Evolutionary conservation across 2,888 invertebrate species (phyloP).

Genomic region (Diogma glabrata): DNA sequence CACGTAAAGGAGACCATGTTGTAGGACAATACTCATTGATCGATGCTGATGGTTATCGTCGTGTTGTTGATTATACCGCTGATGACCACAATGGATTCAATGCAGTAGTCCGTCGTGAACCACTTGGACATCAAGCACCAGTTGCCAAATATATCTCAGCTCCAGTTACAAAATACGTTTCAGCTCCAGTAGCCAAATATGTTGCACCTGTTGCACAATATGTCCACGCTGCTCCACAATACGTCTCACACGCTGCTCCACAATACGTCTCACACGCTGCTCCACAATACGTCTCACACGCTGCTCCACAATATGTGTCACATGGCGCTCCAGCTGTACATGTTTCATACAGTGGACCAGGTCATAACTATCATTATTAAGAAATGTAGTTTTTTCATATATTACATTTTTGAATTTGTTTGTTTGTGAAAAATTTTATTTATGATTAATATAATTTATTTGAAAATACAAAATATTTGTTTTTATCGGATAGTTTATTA

Average conservation of each 20-base stretch:
- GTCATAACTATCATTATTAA: slow-evolving; percentile 3
- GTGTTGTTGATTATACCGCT: slow-evolving; percentile 41
- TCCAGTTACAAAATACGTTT: slow-evolving; percentile 17
- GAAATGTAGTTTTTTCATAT: too few relatives aligned
- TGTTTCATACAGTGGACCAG: slow-evolving; percentile 1
- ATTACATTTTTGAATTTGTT: too few relatives aligned
- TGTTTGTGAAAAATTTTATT: too few relatives aligned
- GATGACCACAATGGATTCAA: slow-evolving; percentile 43
- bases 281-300: not conserved
- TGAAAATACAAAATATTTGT: too few relatives aligned
- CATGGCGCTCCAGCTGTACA: not conserved
- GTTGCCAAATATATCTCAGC: not conserved
- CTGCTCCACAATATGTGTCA: not conserved
- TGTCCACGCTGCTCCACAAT: not conserved
- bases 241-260: not conserved
- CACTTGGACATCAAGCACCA: slow-evolving; percentile 24
- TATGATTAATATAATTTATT: too few relatives aligned
- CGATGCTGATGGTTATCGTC: slow-evolving; percentile 41
- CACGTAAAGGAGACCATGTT: slow-evolving; percentile 40
- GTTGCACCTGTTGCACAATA: slow-evolving; percentile 12
- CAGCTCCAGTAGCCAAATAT: slow-evolving; percentile 17
- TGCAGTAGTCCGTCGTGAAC: slow-evolving; percentile 40
- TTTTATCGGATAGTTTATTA: too few relatives aligned
- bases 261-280: not conserved
- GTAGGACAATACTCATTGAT: slow-evolving; percentile 41